These are phyloP conservation scores for Camponotus vicinus DNA, from an alignment of 1,140 invertebrate genomes.

Conservation along the genomic window DNA sequence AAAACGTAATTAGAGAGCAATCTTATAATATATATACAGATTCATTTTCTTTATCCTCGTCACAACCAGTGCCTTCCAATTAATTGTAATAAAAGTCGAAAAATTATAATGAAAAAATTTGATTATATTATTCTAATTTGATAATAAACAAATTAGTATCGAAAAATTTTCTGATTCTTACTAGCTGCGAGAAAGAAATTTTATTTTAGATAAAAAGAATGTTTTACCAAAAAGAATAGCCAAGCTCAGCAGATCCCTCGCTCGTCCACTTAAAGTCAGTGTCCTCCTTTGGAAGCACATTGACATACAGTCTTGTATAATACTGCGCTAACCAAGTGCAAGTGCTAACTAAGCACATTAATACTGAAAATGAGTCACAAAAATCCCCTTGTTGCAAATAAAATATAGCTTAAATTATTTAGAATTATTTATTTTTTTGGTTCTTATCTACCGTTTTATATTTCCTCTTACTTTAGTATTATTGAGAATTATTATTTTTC, in stretches of 20 bases:
- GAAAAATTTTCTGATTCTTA: background rate
- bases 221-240: slow-evolving; percentile 92
- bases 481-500: background rate
- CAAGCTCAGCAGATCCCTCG: slow-evolving; percentile 89
- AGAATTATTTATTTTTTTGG: background rate
- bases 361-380: slow-evolving; percentile 86
- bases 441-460: too few species aligned
- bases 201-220: slow-evolving; percentile 66
- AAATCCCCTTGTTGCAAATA: background rate
- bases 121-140: background rate
- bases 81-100: background rate
- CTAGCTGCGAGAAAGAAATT: background rate
- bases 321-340: slow-evolving; percentile 92
- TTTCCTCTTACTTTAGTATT: background rate
- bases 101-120: background rate
- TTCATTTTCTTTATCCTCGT: background rate
- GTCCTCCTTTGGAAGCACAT: slow-evolving; percentile 92
- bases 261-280: slow-evolving; percentile 91
- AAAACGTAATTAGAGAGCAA: background rate
- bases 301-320: slow-evolving; percentile 90
- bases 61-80: background rate
- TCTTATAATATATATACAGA: background rate
- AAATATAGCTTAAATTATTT: background rate
- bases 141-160: background rate
- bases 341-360: slow-evolving; percentile 90